A percentile compares a stretch with the other conserved stretches of the same genome.
Conservation (phyloP, 1,140 invertebrate species). For the Eupeodes corollae region DNA sequence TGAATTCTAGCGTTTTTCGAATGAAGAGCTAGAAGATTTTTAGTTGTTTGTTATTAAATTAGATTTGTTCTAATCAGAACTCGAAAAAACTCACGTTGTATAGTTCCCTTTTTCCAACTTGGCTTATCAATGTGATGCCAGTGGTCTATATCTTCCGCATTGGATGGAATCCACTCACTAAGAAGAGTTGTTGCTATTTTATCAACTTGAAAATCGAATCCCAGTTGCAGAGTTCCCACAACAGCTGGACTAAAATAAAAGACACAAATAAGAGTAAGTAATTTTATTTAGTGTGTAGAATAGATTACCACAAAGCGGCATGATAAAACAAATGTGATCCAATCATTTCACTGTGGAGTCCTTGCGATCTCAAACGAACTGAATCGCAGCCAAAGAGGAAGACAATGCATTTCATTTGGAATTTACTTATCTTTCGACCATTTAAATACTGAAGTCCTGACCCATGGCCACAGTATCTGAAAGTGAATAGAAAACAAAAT, state of each 20-base stretch:
- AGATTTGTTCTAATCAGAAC: neutral
- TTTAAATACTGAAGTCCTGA: slow-evolving; percentile 30
- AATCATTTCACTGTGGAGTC: slow-evolving; percentile 24
- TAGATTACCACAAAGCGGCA: slow-evolving; percentile 19
- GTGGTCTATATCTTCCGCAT: slow-evolving; percentile 12
- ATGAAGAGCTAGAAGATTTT: neutral
- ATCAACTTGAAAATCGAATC: slow-evolving; percentile 27
- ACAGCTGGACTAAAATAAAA: slow-evolving; percentile 16
- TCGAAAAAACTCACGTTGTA: slow-evolving; percentile 16
- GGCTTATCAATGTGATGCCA: slow-evolving; percentile 23
- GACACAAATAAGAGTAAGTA: neutral
- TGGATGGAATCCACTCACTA: slow-evolving; percentile 24
- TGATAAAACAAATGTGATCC: slow-evolving; percentile 33
- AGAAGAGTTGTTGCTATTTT: slow-evolving; percentile 19
- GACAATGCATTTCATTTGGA: slow-evolving; percentile 21
- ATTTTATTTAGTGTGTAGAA: neutral
- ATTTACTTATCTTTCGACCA: slow-evolving; percentile 18
- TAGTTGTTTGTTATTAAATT: neutral
- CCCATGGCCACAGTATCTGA: slow-evolving; percentile 31
- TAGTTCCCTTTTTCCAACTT: slow-evolving; percentile 22
- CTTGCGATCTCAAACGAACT: slow-evolving; percentile 22
- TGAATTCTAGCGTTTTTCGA: neutral
- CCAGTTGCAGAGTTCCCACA: slow-evolving; percentile 29
- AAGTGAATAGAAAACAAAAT: neutral
- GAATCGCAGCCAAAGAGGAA: slow-evolving; percentile 35